A percentile compares a stretch with the other conserved stretches of the same genome.
phyloP scores from a whole-genome alignment of 2,797 vertebrate species.

The Acropternis orthonyx region DNA sequence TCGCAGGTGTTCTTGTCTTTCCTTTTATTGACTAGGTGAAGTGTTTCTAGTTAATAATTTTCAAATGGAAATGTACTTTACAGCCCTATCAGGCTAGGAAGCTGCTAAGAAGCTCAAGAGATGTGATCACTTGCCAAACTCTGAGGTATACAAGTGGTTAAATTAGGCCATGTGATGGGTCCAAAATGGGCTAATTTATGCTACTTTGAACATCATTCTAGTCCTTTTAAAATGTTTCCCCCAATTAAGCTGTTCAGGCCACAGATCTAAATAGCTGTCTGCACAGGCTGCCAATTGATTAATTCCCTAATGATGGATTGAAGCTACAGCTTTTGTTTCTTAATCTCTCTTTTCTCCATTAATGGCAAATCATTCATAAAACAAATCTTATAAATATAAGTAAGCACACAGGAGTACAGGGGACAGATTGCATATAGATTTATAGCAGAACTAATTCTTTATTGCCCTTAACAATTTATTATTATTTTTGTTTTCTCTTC shows the following conservation, averaged over 20 bases:
- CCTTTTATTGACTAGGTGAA: not conserved
- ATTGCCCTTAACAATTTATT: constrained; percentile 41
- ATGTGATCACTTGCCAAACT: constrained; percentile 72
- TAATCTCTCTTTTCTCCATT: constrained; percentile 76
- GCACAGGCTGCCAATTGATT: constrained; percentile 78
- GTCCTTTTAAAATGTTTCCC: constrained; percentile 74
- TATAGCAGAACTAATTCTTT: constrained; percentile 56
- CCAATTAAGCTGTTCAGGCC: constrained; percentile 78
- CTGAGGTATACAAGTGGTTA: constrained; percentile 73
- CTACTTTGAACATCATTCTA: constrained; percentile 75
- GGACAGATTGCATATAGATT: constrained; percentile 49
- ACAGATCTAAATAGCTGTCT: constrained; percentile 80
- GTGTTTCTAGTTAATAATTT: constrained; percentile 26
- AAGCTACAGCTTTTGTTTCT: constrained; percentile 80
- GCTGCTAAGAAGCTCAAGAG: constrained; percentile 61
- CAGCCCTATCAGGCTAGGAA: constrained; percentile 19
- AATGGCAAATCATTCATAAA: constrained; percentile 71
- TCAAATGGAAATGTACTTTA: constrained; percentile 61
- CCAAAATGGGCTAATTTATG: constrained; percentile 77
- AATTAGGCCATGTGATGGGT: constrained; percentile 73
- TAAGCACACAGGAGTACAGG: constrained; percentile 48
- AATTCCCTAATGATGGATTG: constrained; percentile 83
- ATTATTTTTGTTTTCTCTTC: constrained; percentile 49
- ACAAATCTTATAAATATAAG: constrained; percentile 63
- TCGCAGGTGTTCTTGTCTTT: not conserved